A percentile compares a stretch with the other conserved stretches of the same genome.
phyloP scores from a whole-genome alignment of 2,888 invertebrate species.

The Nephrotoma flavescens region DNA sequence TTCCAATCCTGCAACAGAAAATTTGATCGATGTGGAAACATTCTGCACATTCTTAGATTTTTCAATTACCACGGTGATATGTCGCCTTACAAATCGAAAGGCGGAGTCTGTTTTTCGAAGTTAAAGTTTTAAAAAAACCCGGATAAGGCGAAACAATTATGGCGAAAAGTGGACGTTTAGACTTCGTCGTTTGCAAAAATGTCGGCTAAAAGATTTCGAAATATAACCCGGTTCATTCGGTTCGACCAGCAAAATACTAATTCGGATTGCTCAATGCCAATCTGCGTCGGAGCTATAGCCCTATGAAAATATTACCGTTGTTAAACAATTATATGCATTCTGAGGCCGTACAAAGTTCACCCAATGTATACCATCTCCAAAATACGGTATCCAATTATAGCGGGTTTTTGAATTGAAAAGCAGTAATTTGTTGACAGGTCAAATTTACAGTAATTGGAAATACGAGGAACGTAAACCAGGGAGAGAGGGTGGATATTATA shows the following conservation, averaged over 20 bases:
- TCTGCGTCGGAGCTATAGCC: constrained; percentile 14
- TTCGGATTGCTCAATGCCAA: constrained; percentile 10
- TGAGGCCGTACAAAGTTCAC: constrained; percentile 9
- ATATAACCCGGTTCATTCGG: neutral
- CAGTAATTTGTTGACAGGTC: no score
- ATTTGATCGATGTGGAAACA: neutral
- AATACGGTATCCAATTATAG: no score
- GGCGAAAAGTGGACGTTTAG: neutral
- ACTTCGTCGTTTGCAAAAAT: neutral
- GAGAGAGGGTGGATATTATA: neutral
- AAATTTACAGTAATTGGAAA: neutral
- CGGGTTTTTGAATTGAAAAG: no score
- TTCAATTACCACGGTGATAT: neutral
- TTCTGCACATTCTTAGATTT: neutral
- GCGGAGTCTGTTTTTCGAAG: neutral
- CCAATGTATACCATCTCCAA: no score
- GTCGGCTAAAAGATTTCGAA: neutral
- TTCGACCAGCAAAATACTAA: neutral
- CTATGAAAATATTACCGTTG: constrained; percentile 15
- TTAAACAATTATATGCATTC: constrained; percentile 16
- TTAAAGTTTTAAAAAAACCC: neutral
- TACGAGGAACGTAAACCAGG: neutral
- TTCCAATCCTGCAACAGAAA: neutral
- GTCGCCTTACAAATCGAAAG: neutral
- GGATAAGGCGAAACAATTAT: neutral